Evolutionary conservation across 2,888 invertebrate genomes (phyloP).

Genomic region (Plagodis dolabraria): DNA sequence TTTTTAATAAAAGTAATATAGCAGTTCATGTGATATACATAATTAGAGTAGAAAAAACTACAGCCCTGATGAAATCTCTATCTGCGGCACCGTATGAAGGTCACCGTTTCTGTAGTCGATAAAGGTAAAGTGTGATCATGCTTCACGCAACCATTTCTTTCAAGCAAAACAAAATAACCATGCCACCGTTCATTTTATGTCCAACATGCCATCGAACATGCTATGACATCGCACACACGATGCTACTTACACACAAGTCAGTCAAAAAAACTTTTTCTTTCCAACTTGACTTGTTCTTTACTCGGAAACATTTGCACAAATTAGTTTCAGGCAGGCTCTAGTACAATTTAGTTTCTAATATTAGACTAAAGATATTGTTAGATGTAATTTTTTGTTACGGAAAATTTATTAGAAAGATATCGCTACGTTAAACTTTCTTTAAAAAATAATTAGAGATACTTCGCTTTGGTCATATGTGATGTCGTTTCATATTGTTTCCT

Average conservation of each 20-base stretch:
- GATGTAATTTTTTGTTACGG: too few relatives aligned
- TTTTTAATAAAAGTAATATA: too few relatives aligned
- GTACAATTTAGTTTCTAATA: neutral
- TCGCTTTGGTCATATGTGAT: too few relatives aligned
- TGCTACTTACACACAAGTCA: conserved; percentile 52
- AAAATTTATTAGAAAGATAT: too few relatives aligned
- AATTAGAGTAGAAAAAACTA: too few relatives aligned
- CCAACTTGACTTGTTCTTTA: conserved; percentile 51
- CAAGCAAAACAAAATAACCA: conserved; percentile 52
- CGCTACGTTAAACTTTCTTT: too few relatives aligned
- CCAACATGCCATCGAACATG: conserved; percentile 59
- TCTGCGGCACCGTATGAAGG: neutral
- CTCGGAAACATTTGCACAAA: conserved; percentile 31
- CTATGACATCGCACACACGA: conserved; percentile 50
- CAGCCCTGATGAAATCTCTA: too few relatives aligned
- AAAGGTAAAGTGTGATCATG: conserved; percentile 24
- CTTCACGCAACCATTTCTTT: conserved; percentile 60
- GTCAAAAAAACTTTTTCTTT: conserved; percentile 64
- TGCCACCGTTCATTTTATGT: conserved; percentile 57
- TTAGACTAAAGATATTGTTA: neutral
- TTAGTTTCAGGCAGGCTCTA: neutral
- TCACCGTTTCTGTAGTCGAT: neutral
- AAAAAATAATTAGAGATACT: too few relatives aligned
- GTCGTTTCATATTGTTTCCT: too few relatives aligned
- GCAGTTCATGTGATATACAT: too few relatives aligned